A percentile compares a stretch with the other conserved stretches of the same genome.
phyloP scores from a whole-genome alignment of 2,113 vertebrate species.

The Cephalopholis sonnerati region DNA sequence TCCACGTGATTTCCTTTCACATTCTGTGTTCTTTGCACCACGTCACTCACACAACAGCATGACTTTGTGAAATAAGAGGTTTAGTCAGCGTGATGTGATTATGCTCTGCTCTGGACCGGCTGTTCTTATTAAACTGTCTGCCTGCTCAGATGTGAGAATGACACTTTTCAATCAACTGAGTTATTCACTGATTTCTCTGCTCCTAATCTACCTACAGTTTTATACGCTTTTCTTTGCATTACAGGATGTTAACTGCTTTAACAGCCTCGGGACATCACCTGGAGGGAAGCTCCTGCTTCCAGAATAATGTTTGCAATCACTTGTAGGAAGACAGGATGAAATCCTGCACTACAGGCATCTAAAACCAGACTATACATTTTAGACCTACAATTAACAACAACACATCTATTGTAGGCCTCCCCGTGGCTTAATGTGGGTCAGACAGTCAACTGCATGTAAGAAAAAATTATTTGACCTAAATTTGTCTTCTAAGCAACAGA shows the following conservation, averaged over 20 bases:
- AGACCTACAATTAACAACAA: background rate
- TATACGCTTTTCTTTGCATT: background rate
- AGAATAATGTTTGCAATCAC: background rate
- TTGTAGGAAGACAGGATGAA: background rate
- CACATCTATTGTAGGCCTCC: background rate
- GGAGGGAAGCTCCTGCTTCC: background rate
- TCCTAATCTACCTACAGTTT: background rate
- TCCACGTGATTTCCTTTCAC: constrained; percentile 23
- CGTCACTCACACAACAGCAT: constrained; percentile 55
- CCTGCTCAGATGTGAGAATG: constrained; percentile 31
- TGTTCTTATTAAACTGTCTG: constrained; percentile 27
- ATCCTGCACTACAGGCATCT: background rate
- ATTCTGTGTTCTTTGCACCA: constrained; percentile 46
- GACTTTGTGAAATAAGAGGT: constrained; percentile 52
- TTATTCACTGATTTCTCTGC: constrained; percentile 9
- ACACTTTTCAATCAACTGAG: constrained; percentile 47
- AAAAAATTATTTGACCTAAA: constrained; percentile 55
- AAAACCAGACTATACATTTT: background rate
- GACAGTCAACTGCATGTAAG: constrained; percentile 20
- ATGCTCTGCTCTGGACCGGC: constrained; percentile 31
- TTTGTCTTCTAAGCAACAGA: constrained; percentile 27
- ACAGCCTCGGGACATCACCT: constrained; percentile 3
- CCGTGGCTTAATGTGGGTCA: constrained; percentile 34
- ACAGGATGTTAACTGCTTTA: background rate
- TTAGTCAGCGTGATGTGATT: constrained; percentile 47